A percentile compares a stretch with the other conserved stretches of the same genome.
These are phyloP conservation scores for Nephrotoma flavescens DNA, from an alignment of 2,888 invertebrate genomes.

Conservation along the genomic window DNA sequence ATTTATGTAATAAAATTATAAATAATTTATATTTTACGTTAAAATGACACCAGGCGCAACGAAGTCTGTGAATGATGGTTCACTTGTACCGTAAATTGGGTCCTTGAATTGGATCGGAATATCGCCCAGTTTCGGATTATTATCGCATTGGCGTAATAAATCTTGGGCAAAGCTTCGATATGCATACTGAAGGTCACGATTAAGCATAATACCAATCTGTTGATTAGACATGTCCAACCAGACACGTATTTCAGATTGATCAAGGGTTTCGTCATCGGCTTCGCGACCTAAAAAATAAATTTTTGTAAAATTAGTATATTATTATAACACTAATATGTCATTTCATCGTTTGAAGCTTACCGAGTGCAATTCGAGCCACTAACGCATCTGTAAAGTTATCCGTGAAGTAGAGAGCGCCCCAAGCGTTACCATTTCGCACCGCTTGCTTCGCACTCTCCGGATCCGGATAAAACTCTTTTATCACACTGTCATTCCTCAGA, in stretches of 20 bases:
- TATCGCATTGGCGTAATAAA: conserved; percentile 53
- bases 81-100: conserved; percentile 75
- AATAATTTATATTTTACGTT: conserved; percentile 42
- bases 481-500: conserved; percentile 52
- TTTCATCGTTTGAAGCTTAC: conserved; percentile 24
- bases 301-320: neutral
- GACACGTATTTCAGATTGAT: conserved; percentile 74
- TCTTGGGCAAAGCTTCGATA: conserved; percentile 74
- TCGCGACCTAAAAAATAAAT: conserved; percentile 40
- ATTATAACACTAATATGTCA: neutral
- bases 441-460: conserved; percentile 52
- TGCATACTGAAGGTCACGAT: conserved; percentile 69
- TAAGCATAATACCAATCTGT: conserved; percentile 81
- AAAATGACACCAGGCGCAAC: conserved; percentile 91
- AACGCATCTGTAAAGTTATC: conserved; percentile 81
- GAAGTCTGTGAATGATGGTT: conserved; percentile 90
- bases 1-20: neutral
- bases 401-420: conserved; percentile 81
- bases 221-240: conserved; percentile 94
- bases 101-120: conserved; percentile 79
- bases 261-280: conserved; percentile 72
- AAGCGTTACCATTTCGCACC: conserved; percentile 62
- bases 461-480: conserved; percentile 52
- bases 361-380: conserved; percentile 64
- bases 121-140: conserved; percentile 75